Conservation (phyloP, 2,797 vertebrate genomes). For the Okamejei kenojei region DNA sequence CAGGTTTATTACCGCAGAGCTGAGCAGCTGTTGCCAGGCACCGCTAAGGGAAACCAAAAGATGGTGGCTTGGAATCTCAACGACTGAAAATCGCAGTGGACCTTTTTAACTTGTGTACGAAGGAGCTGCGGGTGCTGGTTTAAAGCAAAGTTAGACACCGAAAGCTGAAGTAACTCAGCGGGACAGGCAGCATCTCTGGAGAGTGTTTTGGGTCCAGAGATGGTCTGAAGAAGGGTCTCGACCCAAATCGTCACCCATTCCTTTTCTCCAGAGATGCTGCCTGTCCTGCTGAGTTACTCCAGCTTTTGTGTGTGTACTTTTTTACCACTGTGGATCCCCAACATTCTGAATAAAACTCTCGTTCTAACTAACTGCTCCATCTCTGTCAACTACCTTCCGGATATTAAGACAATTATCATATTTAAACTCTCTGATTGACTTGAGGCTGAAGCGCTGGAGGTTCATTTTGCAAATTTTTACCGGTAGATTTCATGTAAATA, state of each 20-base stretch:
- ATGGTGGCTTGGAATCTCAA: constrained; percentile 58
- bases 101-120: constrained; percentile 27
- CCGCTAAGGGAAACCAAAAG: constrained; percentile 74
- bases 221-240: too few species aligned
- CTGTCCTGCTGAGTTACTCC: too few species aligned
- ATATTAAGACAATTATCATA: not conserved
- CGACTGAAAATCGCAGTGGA: constrained; percentile 42
- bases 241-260: too few species aligned
- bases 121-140: too few species aligned
- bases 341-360: constrained; percentile 4
- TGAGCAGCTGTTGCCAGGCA: constrained; percentile 81
- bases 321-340: not conserved
- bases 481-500: not conserved
- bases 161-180: too few species aligned
- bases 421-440: not conserved
- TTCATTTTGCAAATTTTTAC: not conserved
- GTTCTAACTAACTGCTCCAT: not conserved
- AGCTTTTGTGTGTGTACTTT: too few species aligned
- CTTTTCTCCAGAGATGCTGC: too few species aligned
- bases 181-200: too few species aligned
- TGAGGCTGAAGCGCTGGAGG: not conserved
- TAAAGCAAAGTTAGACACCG: too few species aligned
- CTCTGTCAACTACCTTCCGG: not conserved
- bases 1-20: constrained; percentile 79
- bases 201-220: too few species aligned